Conservation (phyloP, 2,888 invertebrate genomes). For the Priocnemis perturbator region DNA sequence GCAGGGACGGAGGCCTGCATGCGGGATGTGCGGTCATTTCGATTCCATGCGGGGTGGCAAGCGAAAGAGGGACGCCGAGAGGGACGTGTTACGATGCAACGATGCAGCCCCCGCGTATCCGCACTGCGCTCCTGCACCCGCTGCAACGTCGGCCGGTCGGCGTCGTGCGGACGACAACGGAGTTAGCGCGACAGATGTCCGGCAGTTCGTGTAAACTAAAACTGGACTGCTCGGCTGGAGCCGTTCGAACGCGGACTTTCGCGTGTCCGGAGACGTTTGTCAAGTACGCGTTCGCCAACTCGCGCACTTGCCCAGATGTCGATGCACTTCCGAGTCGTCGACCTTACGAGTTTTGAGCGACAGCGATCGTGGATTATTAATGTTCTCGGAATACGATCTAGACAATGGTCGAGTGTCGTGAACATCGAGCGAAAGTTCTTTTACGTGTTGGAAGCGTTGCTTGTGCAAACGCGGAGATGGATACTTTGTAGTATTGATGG, state of each 20-base stretch:
- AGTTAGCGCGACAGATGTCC: constrained; percentile 39
- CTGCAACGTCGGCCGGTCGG: not conserved
- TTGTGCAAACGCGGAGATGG: too few relatives aligned
- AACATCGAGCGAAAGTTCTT: too few relatives aligned
- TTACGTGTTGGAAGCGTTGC: too few relatives aligned
- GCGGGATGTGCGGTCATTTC: constrained; percentile 35
- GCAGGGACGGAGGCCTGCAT: constrained; percentile 8
- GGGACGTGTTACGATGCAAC: constrained; percentile 9
- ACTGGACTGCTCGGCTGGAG: not conserved
- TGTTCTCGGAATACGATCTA: too few relatives aligned
- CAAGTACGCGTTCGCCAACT: too few relatives aligned
- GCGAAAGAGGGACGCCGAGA: not conserved
- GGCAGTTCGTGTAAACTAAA: constrained; percentile 27
- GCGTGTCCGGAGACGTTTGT: not conserved
- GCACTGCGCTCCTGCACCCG: constrained; percentile 4
- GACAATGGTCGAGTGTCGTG: too few relatives aligned
- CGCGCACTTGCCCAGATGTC: too few relatives aligned
- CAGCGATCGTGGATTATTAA: too few relatives aligned
- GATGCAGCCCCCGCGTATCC: not conserved
- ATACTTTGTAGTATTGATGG: too few relatives aligned
- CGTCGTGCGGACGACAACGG: not conserved
- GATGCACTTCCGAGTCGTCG: too few relatives aligned
- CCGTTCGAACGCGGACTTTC: not conserved
- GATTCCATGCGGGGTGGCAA: constrained; percentile 21
- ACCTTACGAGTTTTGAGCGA: too few relatives aligned